phyloP scores from a whole-genome alignment of 2,113 vertebrate species.

The Triplophysa siluroides region DNA sequence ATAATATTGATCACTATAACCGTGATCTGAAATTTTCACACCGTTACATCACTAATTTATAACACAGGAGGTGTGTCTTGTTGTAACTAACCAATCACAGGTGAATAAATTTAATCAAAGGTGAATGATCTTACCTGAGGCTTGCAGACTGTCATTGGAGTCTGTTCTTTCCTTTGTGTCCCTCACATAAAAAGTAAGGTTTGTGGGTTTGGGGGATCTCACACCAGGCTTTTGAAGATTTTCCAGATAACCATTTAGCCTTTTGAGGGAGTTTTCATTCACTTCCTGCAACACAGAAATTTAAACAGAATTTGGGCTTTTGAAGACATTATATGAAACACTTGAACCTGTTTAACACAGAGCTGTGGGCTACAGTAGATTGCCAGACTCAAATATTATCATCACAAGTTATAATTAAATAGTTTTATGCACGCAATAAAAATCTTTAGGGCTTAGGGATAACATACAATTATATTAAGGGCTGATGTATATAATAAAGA shows the following conservation, averaged over 20 bases:
- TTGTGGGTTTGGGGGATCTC: slow-evolving; percentile 80
- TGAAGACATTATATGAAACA: not conserved
- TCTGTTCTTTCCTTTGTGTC: slow-evolving; percentile 78
- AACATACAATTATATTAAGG: not conserved
- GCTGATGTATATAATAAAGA: not conserved
- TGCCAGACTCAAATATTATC: not conserved
- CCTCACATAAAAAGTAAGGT: slow-evolving; percentile 91
- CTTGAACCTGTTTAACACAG: no score
- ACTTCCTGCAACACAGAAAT: slow-evolving; percentile 78
- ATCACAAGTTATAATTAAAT: not conserved
- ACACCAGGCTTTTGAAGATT: slow-evolving; percentile 86
- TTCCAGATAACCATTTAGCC: slow-evolving; percentile 91
- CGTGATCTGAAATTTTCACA: no score
- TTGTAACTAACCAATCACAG: not conserved
- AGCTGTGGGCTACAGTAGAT: not conserved
- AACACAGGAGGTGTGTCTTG: not conserved
- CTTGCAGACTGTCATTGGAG: slow-evolving; percentile 67
- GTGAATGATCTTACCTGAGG: slow-evolving; percentile 71
- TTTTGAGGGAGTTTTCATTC: slow-evolving; percentile 97
- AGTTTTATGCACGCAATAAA: not conserved
- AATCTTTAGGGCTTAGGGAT: no score
- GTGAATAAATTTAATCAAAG: not conserved
- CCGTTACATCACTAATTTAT: no score
- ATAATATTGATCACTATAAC: no score
- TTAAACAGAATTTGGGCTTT: not conserved